Evolutionary conservation across 1,140 invertebrate species (phyloP).

Genomic region (Drosophila quadrilineata): DNA sequence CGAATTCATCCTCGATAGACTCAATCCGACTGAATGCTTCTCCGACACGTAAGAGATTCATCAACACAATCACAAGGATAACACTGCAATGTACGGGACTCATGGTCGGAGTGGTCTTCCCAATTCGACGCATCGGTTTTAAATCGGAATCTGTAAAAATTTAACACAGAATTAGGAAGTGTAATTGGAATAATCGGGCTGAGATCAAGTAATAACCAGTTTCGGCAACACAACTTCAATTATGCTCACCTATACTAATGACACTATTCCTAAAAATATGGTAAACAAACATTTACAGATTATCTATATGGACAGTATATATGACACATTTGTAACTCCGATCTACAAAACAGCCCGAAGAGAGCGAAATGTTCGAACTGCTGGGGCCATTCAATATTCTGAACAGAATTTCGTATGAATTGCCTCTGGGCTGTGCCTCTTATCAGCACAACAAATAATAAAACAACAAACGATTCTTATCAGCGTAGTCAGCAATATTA

Average conservation of each 20-base stretch:
- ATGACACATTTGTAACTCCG: background rate
- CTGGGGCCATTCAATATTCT: background rate
- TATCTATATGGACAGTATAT: background rate
- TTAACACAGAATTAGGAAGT: too few relatives aligned
- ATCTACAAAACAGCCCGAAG: background rate
- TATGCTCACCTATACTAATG: too few relatives aligned
- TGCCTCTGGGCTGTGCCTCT: background rate
- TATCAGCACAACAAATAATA: slow-evolving; percentile 17
- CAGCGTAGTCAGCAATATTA: slow-evolving; percentile 7
- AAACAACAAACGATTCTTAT: slow-evolving; percentile 21
- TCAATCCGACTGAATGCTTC: slow-evolving; percentile 24
- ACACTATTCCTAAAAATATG: too few relatives aligned
- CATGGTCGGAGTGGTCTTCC: too few relatives aligned
- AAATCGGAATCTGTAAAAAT: too few relatives aligned
- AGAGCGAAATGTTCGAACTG: slow-evolving; percentile 4
- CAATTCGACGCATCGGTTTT: too few relatives aligned
- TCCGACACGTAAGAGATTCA: slow-evolving; percentile 36
- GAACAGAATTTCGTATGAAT: background rate
- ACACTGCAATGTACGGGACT: slow-evolving; percentile 21
- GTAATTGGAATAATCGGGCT: too few relatives aligned
- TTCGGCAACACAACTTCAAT: too few relatives aligned
- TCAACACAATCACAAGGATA: slow-evolving; percentile 22
- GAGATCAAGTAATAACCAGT: too few relatives aligned
- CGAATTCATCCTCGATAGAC: slow-evolving; percentile 37
- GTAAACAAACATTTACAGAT: background rate